Evolutionary conservation across 2,888 invertebrate species (phyloP).

Genomic region (Cistogaster globosa): DNA sequence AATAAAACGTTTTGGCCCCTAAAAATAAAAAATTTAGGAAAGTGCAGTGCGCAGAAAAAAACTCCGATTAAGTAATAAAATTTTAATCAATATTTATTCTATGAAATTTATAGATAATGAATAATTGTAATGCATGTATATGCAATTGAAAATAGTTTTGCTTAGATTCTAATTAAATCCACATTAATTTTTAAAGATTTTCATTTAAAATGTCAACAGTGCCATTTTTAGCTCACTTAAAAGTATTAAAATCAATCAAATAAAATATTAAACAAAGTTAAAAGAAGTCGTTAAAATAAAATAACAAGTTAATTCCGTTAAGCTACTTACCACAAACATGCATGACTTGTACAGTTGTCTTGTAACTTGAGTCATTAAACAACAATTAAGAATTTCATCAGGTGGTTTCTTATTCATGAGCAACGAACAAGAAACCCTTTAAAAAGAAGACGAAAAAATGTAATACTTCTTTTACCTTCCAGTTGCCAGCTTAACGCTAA

Average conservation of each 20-base stretch:
- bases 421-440: conserved; percentile 13
- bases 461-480: background rate
- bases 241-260: conserved; percentile 10
- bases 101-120: too few species aligned
- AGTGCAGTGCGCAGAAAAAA: too few species aligned
- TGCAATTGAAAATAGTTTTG: too few species aligned
- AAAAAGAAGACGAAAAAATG: background rate
- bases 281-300: conserved; percentile 19
- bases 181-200: too few species aligned
- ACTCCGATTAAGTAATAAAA: too few species aligned
- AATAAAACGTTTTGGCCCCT: too few species aligned
- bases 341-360: conserved; percentile 13
- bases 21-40: too few species aligned
- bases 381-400: conserved; percentile 34
- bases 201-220: too few species aligned
- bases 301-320: conserved; percentile 36
- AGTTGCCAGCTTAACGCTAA: background rate
- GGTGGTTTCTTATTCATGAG: background rate
- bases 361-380: conserved; percentile 42
- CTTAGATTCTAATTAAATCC: too few species aligned
- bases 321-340: conserved; percentile 23
- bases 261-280: conserved; percentile 7
- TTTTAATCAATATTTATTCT: too few species aligned
- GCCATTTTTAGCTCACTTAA: background rate
- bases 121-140: too few species aligned